Evolutionary conservation across 2,888 invertebrate species (phyloP).

Genomic region (Chouioia cunea): DNA sequence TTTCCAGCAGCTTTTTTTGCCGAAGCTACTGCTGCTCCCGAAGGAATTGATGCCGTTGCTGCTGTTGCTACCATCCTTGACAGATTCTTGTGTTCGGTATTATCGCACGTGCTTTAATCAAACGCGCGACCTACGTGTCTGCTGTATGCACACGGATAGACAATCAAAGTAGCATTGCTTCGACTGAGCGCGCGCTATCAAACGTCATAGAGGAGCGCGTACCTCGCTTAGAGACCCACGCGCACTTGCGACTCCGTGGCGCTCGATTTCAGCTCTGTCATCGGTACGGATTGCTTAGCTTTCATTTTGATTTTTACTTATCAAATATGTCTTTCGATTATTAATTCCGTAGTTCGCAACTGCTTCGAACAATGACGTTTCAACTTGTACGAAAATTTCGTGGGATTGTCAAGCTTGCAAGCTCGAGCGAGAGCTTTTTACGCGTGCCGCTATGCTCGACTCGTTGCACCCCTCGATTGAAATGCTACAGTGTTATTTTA

Average conservation of each 20-base stretch:
- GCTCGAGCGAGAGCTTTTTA: conserved; percentile 18
- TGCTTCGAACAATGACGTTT: conserved; percentile 22
- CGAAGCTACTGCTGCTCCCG: conserved; percentile 21
- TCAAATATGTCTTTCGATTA: background rate
- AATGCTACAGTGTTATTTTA: background rate
- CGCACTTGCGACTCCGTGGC: conserved; percentile 40
- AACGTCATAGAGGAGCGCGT: conserved; percentile 52
- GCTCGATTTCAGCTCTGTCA: conserved; percentile 30
- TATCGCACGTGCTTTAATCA: background rate
- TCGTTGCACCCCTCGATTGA: conserved; percentile 32
- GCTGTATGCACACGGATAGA: background rate
- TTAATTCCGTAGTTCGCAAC: background rate
- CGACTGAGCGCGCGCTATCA: background rate
- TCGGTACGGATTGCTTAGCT: conserved; percentile 41
- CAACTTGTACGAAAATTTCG: background rate
- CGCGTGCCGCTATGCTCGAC: conserved; percentile 35
- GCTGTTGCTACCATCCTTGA: conserved; percentile 3
- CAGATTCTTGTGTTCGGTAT: background rate
- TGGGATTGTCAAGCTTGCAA: background rate
- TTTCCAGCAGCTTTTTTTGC: conserved; percentile 36
- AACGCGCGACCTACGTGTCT: background rate
- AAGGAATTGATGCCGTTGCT: conserved; percentile 12
- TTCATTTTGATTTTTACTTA: conserved; percentile 12
- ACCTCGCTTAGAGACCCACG: conserved; percentile 57
- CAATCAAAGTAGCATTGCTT: conserved; percentile 8